Percentiles rank a stretch among this genome's conserved stretches.
Evolutionary conservation across 1,140 invertebrate genomes (phyloP).

Genomic region (Hydropsyche tenuis): DNA sequence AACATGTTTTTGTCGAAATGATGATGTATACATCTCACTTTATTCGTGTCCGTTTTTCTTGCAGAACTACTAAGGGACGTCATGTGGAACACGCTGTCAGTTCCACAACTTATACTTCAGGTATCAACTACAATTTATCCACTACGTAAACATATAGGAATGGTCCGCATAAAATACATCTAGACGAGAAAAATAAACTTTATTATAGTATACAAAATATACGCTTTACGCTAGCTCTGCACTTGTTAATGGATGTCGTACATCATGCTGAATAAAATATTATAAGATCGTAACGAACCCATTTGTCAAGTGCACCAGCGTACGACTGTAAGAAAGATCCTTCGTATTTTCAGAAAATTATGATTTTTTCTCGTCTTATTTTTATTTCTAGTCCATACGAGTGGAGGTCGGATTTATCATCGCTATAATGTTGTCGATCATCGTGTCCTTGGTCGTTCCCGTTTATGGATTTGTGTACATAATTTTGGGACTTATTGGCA

Average conservation of each 20-base stretch:
- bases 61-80: constrained; percentile 48
- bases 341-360: background rate
- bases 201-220: no score
- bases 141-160: background rate
- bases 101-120: constrained; percentile 49
- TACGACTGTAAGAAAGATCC: constrained; percentile 4
- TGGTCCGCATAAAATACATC: no score
- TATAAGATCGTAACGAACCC: constrained; percentile 34
- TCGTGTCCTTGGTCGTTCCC: constrained; percentile 41
- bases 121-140: constrained; percentile 34
- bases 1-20: constrained; percentile 3
- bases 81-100: constrained; percentile 49
- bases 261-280: constrained; percentile 26
- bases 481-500: constrained; percentile 30
- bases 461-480: constrained; percentile 39
- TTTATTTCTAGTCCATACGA: constrained; percentile 42
- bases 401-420: constrained; percentile 48
- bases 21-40: background rate
- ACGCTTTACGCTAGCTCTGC: background rate
- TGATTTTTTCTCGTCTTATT: constrained; percentile 15
- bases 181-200: no score
- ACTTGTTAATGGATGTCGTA: constrained; percentile 33
- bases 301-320: constrained; percentile 31
- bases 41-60: constrained; percentile 46
- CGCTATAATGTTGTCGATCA: constrained; percentile 34